These are phyloP conservation scores for Sebastes minor DNA, from an alignment of 2,797 vertebrate genomes.

Conservation along the genomic window DNA sequence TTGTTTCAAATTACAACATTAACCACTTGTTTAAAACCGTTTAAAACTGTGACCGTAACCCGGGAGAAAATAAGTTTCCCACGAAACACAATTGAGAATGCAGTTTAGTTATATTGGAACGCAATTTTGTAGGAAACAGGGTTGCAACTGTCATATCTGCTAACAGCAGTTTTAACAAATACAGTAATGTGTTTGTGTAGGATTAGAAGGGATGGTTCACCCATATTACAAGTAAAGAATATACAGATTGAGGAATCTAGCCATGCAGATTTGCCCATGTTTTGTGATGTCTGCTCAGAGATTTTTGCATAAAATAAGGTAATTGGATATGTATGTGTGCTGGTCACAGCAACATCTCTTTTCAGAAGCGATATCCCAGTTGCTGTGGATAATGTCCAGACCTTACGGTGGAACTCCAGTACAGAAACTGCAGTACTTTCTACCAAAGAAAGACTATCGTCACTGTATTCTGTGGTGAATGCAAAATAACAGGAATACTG, in stretches of 20 bases:
- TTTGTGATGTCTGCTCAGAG: background rate
- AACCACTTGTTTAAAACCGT: too few species aligned
- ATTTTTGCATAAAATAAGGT: background rate
- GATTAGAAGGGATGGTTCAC: background rate
- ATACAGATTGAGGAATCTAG: background rate
- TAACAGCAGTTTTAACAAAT: background rate
- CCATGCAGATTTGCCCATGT: fast-evolving
- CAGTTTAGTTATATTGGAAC: too few species aligned
- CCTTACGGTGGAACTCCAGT: background rate
- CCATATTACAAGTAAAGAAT: background rate
- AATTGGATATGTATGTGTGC: background rate
- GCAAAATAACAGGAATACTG: background rate
- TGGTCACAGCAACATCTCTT: background rate
- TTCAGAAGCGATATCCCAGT: background rate
- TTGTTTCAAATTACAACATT: too few species aligned
- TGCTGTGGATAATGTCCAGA: background rate
- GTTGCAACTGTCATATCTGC: fast-evolving
- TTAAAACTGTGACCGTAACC: fast-evolving
- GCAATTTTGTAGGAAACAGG: background rate
- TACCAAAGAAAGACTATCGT: background rate
- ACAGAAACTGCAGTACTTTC: background rate
- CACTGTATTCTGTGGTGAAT: too few species aligned
- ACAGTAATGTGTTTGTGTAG: background rate
- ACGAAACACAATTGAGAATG: too few species aligned
- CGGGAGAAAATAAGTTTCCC: too few species aligned